These are phyloP conservation scores for Arnoldichthys spilopterus DNA, from an alignment of 2,797 vertebrate genomes.

Conservation along the genomic window DNA sequence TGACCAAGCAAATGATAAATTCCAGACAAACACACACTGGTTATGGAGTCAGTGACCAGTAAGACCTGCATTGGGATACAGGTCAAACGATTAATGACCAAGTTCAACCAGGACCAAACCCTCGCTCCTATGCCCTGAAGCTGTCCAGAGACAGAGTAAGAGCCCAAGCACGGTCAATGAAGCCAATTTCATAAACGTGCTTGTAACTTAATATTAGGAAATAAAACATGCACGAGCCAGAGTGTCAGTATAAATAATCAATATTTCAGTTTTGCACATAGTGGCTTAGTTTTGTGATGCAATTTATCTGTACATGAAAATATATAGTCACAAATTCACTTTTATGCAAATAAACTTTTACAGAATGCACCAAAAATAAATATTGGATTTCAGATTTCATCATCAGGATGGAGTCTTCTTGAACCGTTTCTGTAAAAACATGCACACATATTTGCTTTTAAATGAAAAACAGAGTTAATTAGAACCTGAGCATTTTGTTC, in stretches of 20 bases:
- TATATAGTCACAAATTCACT: no score
- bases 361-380: no score
- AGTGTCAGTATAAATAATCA: background rate
- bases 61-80: background rate
- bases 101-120: background rate
- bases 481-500: no score
- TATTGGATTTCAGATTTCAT: no score
- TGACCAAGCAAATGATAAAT: slow-evolving; percentile 11
- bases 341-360: no score
- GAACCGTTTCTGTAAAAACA: background rate
- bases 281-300: no score
- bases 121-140: background rate
- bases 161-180: background rate
- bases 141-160: background rate
- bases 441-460: background rate
- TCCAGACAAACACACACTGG: background rate
- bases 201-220: background rate
- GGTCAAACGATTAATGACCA: background rate
- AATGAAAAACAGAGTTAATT: background rate
- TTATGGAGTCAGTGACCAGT: slow-evolving; percentile 22
- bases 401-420: background rate
- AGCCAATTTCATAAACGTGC: background rate
- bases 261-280: no score
- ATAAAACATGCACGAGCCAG: background rate
- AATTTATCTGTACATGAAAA: no score